Conservation (phyloP, 2,797 vertebrate genomes). For the Neostethus bicornis region DNA sequence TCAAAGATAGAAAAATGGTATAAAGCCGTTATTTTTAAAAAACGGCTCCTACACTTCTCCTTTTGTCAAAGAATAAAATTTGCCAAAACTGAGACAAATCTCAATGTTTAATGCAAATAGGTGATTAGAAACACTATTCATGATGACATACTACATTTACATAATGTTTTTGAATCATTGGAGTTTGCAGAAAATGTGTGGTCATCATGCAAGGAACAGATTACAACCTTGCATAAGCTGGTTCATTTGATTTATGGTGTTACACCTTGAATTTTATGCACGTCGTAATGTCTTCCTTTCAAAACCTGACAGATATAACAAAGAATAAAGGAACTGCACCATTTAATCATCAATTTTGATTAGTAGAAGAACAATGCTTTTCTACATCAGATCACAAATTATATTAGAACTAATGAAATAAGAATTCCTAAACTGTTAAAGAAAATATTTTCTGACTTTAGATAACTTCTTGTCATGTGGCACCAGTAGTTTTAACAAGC, state of each 20-base stretch:
- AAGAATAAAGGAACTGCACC: not conserved
- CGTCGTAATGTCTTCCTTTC: not conserved
- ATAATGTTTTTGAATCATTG: not conserved
- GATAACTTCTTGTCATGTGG: too few relatives aligned
- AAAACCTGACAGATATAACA: not conserved
- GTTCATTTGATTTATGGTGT: not conserved
- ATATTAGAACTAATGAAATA: not conserved
- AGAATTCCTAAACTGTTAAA: not conserved
- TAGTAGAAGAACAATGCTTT: not conserved
- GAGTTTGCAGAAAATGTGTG: not conserved
- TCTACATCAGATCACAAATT: not conserved
- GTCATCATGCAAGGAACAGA: not conserved
- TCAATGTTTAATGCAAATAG: not conserved
- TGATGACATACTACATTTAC: not conserved
- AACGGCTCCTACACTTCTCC: too few relatives aligned
- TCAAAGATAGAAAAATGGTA: too few relatives aligned
- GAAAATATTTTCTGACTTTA: too few relatives aligned
- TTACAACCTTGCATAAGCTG: not conserved
- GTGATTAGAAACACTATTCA: not conserved
- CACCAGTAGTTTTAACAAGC: conserved; percentile 7
- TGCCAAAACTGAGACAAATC: not conserved
- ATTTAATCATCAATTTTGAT: not conserved
- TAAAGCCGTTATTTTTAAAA: too few relatives aligned
- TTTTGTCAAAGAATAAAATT: too few relatives aligned
- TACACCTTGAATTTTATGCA: not conserved